These are phyloP conservation scores for Girardinichthys multiradiatus DNA, from an alignment of 2,113 vertebrate species.

Conservation along the genomic window DNA sequence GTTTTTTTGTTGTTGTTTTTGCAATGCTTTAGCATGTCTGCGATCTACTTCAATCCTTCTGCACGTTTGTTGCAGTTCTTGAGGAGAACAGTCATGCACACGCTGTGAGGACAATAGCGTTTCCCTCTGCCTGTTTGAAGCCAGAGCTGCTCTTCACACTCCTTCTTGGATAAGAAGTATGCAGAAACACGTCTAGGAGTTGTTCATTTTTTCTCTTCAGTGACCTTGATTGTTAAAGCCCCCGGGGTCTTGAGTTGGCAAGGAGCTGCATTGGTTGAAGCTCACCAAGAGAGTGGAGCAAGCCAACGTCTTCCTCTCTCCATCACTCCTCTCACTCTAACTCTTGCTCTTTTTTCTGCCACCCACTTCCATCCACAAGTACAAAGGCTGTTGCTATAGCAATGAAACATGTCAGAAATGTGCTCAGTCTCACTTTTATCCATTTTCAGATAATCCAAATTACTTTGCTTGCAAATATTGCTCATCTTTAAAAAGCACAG, in stretches of 20 bases:
- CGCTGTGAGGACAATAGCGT: constrained; percentile 23
- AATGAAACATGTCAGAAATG: constrained; percentile 71
- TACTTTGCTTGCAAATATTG: constrained; percentile 21
- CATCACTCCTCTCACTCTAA: constrained; percentile 53
- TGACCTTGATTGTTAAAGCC: constrained; percentile 69
- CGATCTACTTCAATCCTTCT: constrained; percentile 28
- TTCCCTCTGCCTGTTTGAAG: constrained; percentile 57
- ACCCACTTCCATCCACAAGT: constrained; percentile 68
- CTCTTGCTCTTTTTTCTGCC: constrained; percentile 59
- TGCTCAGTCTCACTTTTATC: constrained; percentile 63
- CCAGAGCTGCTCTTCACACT: constrained; percentile 27
- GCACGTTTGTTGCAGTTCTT: constrained; percentile 17
- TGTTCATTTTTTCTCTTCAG: constrained; percentile 63
- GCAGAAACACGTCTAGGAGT: constrained; percentile 53
- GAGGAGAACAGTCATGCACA: constrained; percentile 31
- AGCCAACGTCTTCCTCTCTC: constrained; percentile 55
- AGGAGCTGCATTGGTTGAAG: constrained; percentile 38
- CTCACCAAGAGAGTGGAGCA: constrained; percentile 53
- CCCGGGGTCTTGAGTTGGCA: constrained; percentile 56
- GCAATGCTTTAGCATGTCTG: constrained; percentile 28
- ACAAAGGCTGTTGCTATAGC: constrained; percentile 77
- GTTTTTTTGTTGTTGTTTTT: not conserved
- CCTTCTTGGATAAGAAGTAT: constrained; percentile 23
- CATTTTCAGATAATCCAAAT: constrained; percentile 47
- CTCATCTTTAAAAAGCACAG: constrained; percentile 17